Percentiles rank a stretch among this genome's conserved stretches.
phyloP scores from a whole-genome alignment of 1,140 invertebrate genomes.

The Papilio glaucus region DNA sequence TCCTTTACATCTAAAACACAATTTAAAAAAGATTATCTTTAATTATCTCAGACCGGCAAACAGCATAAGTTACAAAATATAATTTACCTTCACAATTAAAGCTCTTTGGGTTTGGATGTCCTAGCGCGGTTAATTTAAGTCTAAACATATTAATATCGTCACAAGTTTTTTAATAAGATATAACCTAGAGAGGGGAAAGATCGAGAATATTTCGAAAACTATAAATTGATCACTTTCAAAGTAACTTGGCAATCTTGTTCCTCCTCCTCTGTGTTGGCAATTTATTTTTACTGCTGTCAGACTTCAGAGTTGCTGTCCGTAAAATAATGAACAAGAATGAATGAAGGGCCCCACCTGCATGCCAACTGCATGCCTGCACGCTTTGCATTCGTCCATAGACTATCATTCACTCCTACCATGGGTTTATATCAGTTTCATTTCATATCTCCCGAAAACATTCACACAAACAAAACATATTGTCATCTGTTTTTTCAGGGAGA shows the following conservation, averaged over 20 bases:
- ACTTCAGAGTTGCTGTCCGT: too few relatives aligned
- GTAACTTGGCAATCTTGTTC: not conserved
- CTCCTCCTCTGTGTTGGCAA: too few relatives aligned
- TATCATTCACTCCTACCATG: too few relatives aligned
- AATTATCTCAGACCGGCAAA: slow-evolving; percentile 20
- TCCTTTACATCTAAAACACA: slow-evolving; percentile 89
- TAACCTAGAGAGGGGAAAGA: not conserved
- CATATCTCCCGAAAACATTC: too few relatives aligned
- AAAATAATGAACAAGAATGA: too few relatives aligned
- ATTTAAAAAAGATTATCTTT: slow-evolving; percentile 35
- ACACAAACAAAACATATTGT: too few relatives aligned
- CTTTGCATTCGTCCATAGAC: too few relatives aligned
- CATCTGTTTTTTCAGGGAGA: too few relatives aligned
- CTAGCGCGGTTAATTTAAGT: slow-evolving; percentile 89
- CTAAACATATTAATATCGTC: slow-evolving; percentile 85
- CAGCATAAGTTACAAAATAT: slow-evolving; percentile 28
- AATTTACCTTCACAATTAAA: slow-evolving; percentile 87
- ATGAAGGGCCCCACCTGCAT: too few relatives aligned
- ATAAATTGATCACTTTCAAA: not conserved
- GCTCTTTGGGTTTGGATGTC: slow-evolving; percentile 88
- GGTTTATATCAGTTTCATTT: too few relatives aligned
- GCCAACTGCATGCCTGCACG: too few relatives aligned
- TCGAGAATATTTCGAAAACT: not conserved
- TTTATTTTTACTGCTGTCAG: not conserved
- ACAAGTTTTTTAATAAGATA: slow-evolving; percentile 43